These are phyloP conservation scores for Drosophila repleta DNA, from an alignment of 1,140 invertebrate genomes.

Conservation along the genomic window DNA sequence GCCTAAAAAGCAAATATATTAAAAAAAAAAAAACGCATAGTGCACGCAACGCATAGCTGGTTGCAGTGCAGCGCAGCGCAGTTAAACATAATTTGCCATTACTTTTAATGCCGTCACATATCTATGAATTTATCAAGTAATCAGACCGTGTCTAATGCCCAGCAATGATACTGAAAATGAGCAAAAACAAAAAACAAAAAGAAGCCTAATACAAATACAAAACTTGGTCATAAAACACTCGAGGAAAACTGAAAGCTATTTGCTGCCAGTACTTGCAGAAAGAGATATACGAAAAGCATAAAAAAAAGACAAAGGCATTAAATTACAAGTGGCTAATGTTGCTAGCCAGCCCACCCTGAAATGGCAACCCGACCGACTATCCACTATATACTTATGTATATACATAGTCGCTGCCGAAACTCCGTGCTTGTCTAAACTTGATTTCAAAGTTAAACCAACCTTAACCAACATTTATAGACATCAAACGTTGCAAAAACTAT, in stretches of 20 bases:
- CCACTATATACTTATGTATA: not conserved
- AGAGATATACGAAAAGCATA: conserved; percentile 45
- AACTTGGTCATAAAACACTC: conserved; percentile 26
- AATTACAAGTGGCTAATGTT: conserved; percentile 56
- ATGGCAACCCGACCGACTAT: conserved; percentile 11
- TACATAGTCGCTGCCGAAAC: conserved; percentile 27
- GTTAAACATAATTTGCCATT: conserved; percentile 59
- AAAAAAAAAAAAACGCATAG: not conserved
- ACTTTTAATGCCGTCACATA: conserved; percentile 69
- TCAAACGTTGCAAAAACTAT: conserved; percentile 54
- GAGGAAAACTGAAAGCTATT: conserved; percentile 33
- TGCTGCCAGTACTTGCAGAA: conserved; percentile 42
- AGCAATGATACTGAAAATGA: conserved; percentile 66
- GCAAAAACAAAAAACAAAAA: conserved; percentile 21
- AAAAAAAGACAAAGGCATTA: conserved; percentile 73
- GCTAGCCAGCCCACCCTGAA: conserved; percentile 16
- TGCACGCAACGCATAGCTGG: not conserved
- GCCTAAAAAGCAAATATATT: no score
- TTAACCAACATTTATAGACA: conserved; percentile 79
- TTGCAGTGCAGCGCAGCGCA: conserved; percentile 25
- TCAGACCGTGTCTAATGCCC: conserved; percentile 74
- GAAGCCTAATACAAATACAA: not conserved
- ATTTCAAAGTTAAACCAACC: conserved; percentile 80
- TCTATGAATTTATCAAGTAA: conserved; percentile 75
- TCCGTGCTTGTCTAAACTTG: conserved; percentile 58